Base-by-base conservation (phyloP, 1,140 invertebrate species). In the Callitettix versicolor region DNA sequence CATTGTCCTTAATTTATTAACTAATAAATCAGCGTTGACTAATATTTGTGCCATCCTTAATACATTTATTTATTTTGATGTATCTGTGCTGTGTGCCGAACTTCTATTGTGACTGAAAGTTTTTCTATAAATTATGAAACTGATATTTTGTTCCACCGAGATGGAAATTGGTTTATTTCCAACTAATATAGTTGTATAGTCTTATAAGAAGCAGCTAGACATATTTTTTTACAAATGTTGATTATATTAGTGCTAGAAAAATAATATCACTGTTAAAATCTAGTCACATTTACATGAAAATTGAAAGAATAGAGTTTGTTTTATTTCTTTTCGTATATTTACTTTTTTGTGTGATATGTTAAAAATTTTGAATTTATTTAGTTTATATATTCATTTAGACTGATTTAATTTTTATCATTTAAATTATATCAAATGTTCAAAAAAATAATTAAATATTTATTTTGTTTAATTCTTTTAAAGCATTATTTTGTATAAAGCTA, bases 1-100 rank as follows among this genome's bases (percentile, higher is more conserved):
- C 36, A 43, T 49, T 40, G 20, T 56, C 21, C 38, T 34, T 55
- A 33, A 34, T 49, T 42, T 51, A 17, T 51, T 30, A 26, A 49
- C n/a, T 18, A 30, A 15, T 22, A 30, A 30, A 30, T 30, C 26
- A 9, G 26, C 9, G 26, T 30, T 30, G 26, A 30, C 26, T 30
- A 30, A 30, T 30, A 30, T 30, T 30, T 30, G 26, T 30, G 26
- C 26, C 36, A 20, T 51, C 15, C 33, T 51, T 38, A 30, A 51
- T 30, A 51, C 15, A 30, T 30, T 4, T 51, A 38, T 36, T 40
- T 17, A 38, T 17, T 36, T 51, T 36, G 34, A 38, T 33, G 36
- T 26, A 26, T 15, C 36, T 30, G 26, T 30, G 9, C 26, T 30
- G 9, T 30, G 26, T 30, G 26, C 3, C 26, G 26, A 9, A 30